Percentiles rank a stretch among this genome's conserved stretches.
Conservation (phyloP, 2,113 vertebrate species). For the Callorhinus ursinus region DNA sequence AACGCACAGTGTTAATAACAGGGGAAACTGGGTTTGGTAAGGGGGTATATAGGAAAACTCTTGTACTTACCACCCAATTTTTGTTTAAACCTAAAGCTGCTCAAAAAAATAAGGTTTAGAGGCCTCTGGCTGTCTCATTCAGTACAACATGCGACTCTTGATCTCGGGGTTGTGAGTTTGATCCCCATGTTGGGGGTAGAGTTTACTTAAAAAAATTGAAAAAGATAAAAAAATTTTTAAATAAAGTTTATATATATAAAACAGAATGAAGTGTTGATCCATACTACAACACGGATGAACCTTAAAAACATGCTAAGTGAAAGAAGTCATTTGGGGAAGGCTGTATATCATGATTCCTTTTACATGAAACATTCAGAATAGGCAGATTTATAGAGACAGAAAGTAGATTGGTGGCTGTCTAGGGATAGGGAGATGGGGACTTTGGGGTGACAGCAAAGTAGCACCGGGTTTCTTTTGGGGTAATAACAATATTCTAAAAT, state of each 20-base stretch:
- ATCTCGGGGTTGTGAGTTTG: background rate
- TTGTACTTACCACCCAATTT: background rate
- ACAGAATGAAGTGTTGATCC: background rate
- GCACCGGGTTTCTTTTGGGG: background rate
- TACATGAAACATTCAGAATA: slow-evolving; percentile 14
- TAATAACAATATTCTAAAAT: slow-evolving; percentile 42
- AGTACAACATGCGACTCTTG: background rate
- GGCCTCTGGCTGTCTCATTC: background rate
- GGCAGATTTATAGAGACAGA: slow-evolving; percentile 23
- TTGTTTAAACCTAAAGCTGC: slow-evolving; percentile 22
- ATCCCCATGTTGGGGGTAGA: background rate
- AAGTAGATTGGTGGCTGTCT: background rate
- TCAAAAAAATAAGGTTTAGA: background rate
- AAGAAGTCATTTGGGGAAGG: background rate
- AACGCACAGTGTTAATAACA: background rate
- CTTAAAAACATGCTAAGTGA: slow-evolving; percentile 14
- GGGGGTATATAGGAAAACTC: background rate
- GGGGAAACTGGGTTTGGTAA: background rate
- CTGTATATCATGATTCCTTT: slow-evolving; percentile 11
- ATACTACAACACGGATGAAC: background rate
- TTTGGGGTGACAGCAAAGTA: background rate
- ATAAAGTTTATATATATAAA: background rate
- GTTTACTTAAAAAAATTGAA: background rate
- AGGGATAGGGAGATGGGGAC: background rate
- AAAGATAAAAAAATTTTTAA: background rate